phyloP scores from a whole-genome alignment of 2,888 invertebrate genomes.

The Frankliniella fusca region DNA sequence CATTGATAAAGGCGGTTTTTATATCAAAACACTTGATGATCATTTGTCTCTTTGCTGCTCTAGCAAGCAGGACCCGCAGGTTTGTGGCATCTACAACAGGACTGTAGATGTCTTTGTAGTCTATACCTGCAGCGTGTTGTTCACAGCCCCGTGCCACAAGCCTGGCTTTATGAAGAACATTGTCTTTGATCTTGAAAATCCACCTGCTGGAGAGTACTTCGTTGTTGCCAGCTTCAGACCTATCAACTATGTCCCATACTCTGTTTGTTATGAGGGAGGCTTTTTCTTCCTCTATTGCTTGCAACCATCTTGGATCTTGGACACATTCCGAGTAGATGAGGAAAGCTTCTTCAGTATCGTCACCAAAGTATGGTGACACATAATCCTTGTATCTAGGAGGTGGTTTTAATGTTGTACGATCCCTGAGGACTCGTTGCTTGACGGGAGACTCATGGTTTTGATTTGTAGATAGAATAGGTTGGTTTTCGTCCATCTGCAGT shows the following conservation, averaged over 20 bases:
- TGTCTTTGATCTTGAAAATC: conserved; percentile 27
- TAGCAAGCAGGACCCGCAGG: conserved; percentile 31
- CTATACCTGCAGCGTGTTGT: conserved; percentile 32
- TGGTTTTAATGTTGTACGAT: background rate
- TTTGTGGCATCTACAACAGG: conserved; percentile 33
- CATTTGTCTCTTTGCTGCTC: conserved; percentile 25
- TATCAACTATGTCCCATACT: conserved; percentile 11
- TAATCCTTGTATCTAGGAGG: background rate
- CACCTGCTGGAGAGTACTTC: background rate
- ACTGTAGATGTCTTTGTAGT: conserved; percentile 34
- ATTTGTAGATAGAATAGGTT: too few relatives aligned
- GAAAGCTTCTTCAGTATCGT: background rate
- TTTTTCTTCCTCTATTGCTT: conserved; percentile 15
- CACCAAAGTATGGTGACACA: background rate
- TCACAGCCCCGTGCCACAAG: conserved; percentile 35
- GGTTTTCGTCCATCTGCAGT: too few relatives aligned
- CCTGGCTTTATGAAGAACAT: conserved; percentile 33
- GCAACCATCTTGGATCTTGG: background rate
- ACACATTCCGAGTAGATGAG: background rate
- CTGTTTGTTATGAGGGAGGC: background rate
- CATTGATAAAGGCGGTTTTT: conserved; percentile 36
- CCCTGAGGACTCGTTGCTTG: background rate
- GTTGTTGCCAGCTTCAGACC: background rate
- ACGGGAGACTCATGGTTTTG: too few relatives aligned
- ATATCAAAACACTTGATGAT: conserved; percentile 35